phyloP scores from a whole-genome alignment of 2,888 invertebrate genomes.

The Argyresthia albistria region DNA sequence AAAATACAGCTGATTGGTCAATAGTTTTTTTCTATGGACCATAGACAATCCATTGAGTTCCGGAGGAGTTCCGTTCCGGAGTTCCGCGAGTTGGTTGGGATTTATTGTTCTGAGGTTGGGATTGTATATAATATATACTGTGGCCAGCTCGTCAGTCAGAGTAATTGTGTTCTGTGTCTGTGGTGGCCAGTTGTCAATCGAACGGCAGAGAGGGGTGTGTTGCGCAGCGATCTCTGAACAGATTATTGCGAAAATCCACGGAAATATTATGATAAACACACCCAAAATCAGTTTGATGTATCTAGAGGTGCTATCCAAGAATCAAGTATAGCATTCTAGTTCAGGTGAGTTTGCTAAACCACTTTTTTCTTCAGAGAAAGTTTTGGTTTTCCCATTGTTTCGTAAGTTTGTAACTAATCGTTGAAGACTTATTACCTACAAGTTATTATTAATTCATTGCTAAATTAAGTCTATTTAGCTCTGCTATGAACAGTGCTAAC shows the following conservation, averaged over 20 bases:
- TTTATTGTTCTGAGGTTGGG: too few relatives aligned
- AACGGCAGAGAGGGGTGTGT: background rate
- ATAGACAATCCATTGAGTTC: background rate
- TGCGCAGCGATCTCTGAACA: background rate
- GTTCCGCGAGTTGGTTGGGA: too few relatives aligned
- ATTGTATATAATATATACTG: too few relatives aligned
- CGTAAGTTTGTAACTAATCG: too few relatives aligned
- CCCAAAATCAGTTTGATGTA: conserved; percentile 24
- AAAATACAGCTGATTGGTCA: conserved; percentile 43
- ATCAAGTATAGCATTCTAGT: conserved; percentile 21
- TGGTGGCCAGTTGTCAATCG: background rate
- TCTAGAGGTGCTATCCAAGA: conserved; percentile 32
- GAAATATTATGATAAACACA: background rate
- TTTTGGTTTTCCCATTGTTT: conserved; percentile 2
- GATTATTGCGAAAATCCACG: background rate
- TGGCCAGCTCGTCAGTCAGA: too few relatives aligned
- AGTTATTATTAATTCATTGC: too few relatives aligned
- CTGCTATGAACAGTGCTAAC: too few relatives aligned
- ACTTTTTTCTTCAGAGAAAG: conserved; percentile 38
- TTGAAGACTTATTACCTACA: too few relatives aligned
- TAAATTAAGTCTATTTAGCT: too few relatives aligned
- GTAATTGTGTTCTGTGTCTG: background rate
- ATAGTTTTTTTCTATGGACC: background rate
- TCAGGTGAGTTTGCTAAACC: conserved; percentile 32
- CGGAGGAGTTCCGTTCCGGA: too few relatives aligned